Percentiles rank a stretch among this genome's conserved stretches.
Evolutionary conservation across 2,888 invertebrate species (phyloP).

Genomic region (Monochamus alternatus): DNA sequence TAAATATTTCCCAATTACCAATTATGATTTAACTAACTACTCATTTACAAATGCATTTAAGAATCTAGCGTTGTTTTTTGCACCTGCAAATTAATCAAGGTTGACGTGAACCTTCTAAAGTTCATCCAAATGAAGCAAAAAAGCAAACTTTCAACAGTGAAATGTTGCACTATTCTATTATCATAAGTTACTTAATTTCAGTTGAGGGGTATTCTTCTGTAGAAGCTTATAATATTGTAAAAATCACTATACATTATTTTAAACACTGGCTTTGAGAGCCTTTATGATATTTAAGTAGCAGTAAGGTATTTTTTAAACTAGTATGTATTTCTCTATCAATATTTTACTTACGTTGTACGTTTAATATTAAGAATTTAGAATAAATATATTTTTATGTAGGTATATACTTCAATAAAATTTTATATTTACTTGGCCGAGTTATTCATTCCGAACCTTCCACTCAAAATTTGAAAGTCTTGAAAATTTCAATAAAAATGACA

Average conservation of each 20-base stretch:
- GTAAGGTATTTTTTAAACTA: conserved; percentile 23
- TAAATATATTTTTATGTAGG: conserved; percentile 44
- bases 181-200: conserved; percentile 87
- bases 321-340: conserved; percentile 13
- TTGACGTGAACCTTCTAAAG: conserved; percentile 78
- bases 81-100: not conserved
- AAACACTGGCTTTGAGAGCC: conserved; percentile 88
- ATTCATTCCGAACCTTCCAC: not conserved
- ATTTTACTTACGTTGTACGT: conserved; percentile 25
- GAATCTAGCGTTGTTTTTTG: conserved; percentile 2
- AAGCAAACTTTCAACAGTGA: conserved; percentile 66
- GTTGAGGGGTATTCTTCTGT: conserved; percentile 74
- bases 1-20: no score
- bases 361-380: conserved; percentile 29
- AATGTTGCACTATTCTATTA: conserved; percentile 83
- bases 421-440: conserved; percentile 34
- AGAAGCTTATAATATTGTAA: conserved; percentile 80
- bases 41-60: no score
- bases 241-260: conserved; percentile 78
- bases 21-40: no score
- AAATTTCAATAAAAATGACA: no score
- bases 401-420: conserved; percentile 48
- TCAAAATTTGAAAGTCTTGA: no score
- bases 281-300: conserved; percentile 65
- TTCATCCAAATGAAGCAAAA: conserved; percentile 74